phyloP scores from a whole-genome alignment of 2,888 invertebrate genomes.

The Brenthis daphne region DNA sequence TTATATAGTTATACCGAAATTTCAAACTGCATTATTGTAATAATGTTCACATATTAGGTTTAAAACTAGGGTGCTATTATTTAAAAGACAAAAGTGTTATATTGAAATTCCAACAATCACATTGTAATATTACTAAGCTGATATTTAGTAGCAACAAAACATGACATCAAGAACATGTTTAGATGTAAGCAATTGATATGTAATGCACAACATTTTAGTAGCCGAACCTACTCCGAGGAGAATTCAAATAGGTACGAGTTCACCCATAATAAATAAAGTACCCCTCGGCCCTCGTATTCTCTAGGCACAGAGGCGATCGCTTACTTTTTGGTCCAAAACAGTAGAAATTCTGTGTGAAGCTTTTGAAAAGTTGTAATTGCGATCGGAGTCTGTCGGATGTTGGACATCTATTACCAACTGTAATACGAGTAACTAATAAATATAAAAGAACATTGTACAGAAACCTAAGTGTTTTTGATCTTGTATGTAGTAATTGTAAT shows the following conservation, averaged over 20 bases:
- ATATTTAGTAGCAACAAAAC: constrained; percentile 19
- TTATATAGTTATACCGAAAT: constrained; percentile 3
- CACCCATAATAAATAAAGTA: not conserved
- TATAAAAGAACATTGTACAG: too few species aligned
- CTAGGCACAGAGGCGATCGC: constrained; percentile 5
- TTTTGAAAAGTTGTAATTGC: too few species aligned
- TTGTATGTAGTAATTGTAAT: too few species aligned
- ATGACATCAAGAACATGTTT: constrained; percentile 36
- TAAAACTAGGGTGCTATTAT: constrained; percentile 68
- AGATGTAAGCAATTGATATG: constrained; percentile 54
- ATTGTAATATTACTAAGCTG: constrained; percentile 32
- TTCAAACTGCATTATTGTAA: constrained; percentile 13
- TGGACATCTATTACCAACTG: too few species aligned
- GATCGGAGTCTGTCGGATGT: too few species aligned
- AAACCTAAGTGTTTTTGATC: too few species aligned
- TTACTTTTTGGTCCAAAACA: not conserved
- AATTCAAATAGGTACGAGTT: not conserved
- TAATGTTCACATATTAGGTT: constrained; percentile 44
- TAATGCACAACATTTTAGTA: constrained; percentile 47
- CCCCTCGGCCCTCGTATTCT: not conserved
- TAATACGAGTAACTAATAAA: too few species aligned
- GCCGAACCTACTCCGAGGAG: constrained; percentile 5
- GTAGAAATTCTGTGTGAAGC: too few species aligned
- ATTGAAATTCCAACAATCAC: constrained; percentile 37
- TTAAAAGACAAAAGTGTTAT: constrained; percentile 46